Evolutionary conservation across 1,140 invertebrate genomes (phyloP).

Genomic region (Sitophilus oryzae): DNA sequence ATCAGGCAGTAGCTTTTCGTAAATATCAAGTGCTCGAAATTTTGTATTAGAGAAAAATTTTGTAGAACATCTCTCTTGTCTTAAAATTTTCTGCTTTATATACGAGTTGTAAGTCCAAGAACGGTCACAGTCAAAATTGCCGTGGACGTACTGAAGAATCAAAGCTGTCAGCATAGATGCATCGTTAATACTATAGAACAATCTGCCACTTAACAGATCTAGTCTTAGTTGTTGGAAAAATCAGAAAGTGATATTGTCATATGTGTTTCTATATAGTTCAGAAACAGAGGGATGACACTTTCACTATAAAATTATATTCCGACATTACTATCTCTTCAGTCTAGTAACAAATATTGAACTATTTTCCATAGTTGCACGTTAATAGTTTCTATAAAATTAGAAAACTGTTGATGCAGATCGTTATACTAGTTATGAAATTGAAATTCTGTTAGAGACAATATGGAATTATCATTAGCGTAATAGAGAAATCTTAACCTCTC

Average conservation of each 20-base stretch:
- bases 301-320: conserved; percentile 19
- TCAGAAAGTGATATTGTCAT: conserved; percentile 5
- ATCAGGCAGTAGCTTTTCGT: conserved; percentile 16
- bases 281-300: conserved; percentile 24
- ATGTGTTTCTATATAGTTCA: conserved; percentile 19
- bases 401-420: too few species aligned
- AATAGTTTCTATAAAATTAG: too few species aligned
- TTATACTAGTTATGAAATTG: too few species aligned
- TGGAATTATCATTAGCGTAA: too few species aligned
- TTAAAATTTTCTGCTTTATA: conserved; percentile 15
- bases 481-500: too few species aligned
- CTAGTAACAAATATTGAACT: too few species aligned
- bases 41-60: conserved; percentile 9
- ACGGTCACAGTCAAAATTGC: conserved; percentile 3
- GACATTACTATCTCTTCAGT: conserved; percentile 12
- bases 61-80: conserved; percentile 9
- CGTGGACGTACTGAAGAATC: conserved; percentile 18
- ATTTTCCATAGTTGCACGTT: too few species aligned
- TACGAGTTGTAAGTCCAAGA: conserved; percentile 8
- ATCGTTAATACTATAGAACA: conserved; percentile 17
- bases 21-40: conserved; percentile 20
- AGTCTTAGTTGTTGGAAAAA: conserved; percentile 23
- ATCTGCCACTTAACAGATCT: conserved; percentile 17
- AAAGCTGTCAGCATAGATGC: conserved; percentile 16
- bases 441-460: too few species aligned